These are phyloP conservation scores for Doris montereyensis DNA, from an alignment of 2,888 invertebrate species.

Conservation along the genomic window DNA sequence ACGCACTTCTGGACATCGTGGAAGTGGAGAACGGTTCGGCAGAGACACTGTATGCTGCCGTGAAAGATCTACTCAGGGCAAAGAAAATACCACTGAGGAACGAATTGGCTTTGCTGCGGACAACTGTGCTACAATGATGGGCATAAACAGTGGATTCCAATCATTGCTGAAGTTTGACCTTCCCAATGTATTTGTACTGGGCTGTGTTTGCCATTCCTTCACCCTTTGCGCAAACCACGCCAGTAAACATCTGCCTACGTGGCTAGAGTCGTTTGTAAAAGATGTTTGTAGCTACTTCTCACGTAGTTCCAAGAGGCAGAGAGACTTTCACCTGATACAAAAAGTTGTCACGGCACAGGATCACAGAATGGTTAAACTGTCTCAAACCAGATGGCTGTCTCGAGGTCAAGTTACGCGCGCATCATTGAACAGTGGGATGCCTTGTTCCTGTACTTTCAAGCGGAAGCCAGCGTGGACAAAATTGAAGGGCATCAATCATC, in stretches of 20 bases:
- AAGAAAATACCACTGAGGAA: neutral
- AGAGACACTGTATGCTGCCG: neutral
- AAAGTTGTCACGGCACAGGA: neutral
- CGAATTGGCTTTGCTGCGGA: conserved; percentile 6
- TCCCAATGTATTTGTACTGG: conserved; percentile 4
- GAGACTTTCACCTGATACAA: too few species aligned
- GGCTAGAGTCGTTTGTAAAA: conserved; percentile 7
- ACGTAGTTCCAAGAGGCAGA: neutral
- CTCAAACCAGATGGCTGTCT: too few species aligned
- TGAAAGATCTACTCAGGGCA: neutral
- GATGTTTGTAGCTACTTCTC: conserved; percentile 2
- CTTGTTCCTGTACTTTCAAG: conserved; percentile 7
- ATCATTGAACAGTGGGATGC: conserved; percentile 18
- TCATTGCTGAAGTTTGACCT: neutral
- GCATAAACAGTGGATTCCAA: neutral
- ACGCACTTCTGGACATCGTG: conserved; percentile 4
- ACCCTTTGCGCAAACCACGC: conserved; percentile 4
- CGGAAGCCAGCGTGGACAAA: neutral
- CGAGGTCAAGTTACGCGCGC: too few species aligned
- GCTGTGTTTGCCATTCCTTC: conserved; percentile 13
- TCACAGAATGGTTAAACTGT: too few species aligned
- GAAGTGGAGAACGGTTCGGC: conserved; percentile 10
- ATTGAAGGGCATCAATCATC: neutral
- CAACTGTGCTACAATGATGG: conserved; percentile 11
- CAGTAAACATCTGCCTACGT: conserved; percentile 1